These are phyloP conservation scores for Entomobrya multifasciata DNA, from an alignment of 2,888 invertebrate species.

Conservation along the genomic window DNA sequence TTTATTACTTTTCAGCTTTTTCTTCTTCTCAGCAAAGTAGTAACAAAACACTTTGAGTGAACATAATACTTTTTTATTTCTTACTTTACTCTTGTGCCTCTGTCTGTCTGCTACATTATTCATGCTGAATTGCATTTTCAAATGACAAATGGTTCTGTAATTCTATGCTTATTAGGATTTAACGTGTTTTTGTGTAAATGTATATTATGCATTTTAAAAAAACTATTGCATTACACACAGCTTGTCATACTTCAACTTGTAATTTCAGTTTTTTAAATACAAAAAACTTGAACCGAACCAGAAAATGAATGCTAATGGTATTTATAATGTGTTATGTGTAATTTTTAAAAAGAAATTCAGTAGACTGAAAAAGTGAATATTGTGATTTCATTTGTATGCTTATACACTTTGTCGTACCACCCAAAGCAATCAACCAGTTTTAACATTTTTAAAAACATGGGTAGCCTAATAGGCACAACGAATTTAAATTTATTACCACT, in stretches of 20 bases:
- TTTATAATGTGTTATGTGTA: too few species aligned
- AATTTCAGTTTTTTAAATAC: too few species aligned
- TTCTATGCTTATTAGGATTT: constrained; percentile 70
- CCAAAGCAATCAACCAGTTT: not conserved
- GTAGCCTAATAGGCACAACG: not conserved
- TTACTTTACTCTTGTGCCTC: constrained; percentile 6
- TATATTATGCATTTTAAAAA: constrained; percentile 56
- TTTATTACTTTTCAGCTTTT: constrained; percentile 64
- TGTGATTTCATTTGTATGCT: too few species aligned
- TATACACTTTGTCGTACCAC: too few species aligned
- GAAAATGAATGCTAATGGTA: too few species aligned
- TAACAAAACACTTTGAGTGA: not conserved
- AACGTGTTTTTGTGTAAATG: constrained; percentile 64
- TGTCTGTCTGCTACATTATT: constrained; percentile 56
- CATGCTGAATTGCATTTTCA: constrained; percentile 69
- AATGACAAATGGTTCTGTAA: constrained; percentile 71
- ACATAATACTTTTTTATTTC: constrained; percentile 33
- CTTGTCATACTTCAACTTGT: too few species aligned
- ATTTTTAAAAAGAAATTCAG: too few species aligned
- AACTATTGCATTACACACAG: constrained; percentile 36
- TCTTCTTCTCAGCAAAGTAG: constrained; percentile 29
- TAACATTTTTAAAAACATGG: not conserved
- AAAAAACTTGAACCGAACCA: too few species aligned
- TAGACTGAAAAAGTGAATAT: too few species aligned
- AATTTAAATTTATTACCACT: constrained; percentile 4